A percentile compares a stretch with the other conserved stretches of the same genome.
Conservation (phyloP, 1,140 invertebrate genomes). For the Drosophila rufa region DNA sequence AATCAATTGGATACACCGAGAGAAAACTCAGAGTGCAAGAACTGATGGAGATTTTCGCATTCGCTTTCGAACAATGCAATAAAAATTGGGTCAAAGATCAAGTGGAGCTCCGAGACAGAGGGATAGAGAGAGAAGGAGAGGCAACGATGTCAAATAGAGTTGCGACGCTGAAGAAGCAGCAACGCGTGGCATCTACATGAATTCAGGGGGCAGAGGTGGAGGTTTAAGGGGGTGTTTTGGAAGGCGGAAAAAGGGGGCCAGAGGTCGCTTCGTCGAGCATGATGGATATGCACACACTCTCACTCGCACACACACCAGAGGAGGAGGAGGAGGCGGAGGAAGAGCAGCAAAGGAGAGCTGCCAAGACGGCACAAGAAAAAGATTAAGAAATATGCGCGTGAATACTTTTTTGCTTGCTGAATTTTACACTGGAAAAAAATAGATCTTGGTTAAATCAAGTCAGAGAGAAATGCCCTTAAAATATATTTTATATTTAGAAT, state of each 20-base stretch:
- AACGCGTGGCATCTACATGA: slow-evolving; percentile 73
- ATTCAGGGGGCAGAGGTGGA: slow-evolving; percentile 23
- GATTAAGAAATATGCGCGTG: slow-evolving; percentile 76
- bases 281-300: slow-evolving; percentile 72
- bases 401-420: slow-evolving; percentile 36
- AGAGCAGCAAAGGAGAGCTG: slow-evolving; percentile 1
- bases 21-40: slow-evolving; percentile 25
- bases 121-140: slow-evolving; percentile 4
- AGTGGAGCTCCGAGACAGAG: slow-evolving; percentile 71
- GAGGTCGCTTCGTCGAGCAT: slow-evolving; percentile 71
- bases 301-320: slow-evolving; percentile 5
- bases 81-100: slow-evolving; percentile 84
- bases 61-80: slow-evolving; percentile 74
- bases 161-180: slow-evolving; percentile 64
- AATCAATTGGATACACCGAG: slow-evolving; percentile 62
- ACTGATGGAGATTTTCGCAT: slow-evolving; percentile 53
- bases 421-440: slow-evolving; percentile 6
- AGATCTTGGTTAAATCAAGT: neutral
- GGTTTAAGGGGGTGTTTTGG: slow-evolving; percentile 4
- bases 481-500: neutral
- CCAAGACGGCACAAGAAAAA: slow-evolving; percentile 63
- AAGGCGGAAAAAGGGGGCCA: slow-evolving; percentile 28
- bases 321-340: no score
- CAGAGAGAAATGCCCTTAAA: neutral
- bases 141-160: slow-evolving; percentile 76